Conservation (phyloP, 2,888 invertebrate genomes). For the Apodemia hepburni region DNA sequence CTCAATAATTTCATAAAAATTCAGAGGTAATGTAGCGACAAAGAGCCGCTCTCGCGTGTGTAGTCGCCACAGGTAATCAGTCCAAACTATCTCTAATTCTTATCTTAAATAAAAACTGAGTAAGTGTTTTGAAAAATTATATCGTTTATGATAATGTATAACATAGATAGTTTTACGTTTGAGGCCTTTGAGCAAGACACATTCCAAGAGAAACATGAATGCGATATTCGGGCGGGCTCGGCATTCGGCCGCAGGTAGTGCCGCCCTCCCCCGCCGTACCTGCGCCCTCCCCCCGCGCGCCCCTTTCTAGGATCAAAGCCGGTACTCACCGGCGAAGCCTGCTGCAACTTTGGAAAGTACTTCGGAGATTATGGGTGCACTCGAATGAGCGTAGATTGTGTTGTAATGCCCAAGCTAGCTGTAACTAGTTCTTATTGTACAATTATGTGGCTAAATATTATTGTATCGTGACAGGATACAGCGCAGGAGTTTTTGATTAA, state of each 20-base stretch:
- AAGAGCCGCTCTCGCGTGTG: too few species aligned
- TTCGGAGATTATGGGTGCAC: constrained; percentile 20
- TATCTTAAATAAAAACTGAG: too few species aligned
- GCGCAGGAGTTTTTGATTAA: too few species aligned
- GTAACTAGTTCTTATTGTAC: not conserved
- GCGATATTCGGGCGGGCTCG: constrained; percentile 18
- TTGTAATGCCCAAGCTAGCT: not conserved
- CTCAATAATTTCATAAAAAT: too few species aligned
- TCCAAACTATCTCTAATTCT: too few species aligned
- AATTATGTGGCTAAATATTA: not conserved
- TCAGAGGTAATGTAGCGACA: too few species aligned
- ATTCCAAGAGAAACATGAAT: constrained; percentile 15
- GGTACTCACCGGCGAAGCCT: constrained; percentile 28
- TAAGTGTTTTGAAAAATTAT: too few species aligned
- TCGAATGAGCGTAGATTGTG: constrained; percentile 15
- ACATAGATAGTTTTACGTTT: too few species aligned
- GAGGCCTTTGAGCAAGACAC: too few species aligned
- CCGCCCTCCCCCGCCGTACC: constrained; percentile 20
- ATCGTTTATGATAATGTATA: too few species aligned
- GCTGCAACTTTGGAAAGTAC: constrained; percentile 21
- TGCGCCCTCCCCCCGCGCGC: constrained; percentile 21
- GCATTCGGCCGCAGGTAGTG: constrained; percentile 21
- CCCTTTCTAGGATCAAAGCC: constrained; percentile 28
- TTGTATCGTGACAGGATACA: not conserved
- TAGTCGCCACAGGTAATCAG: too few species aligned